phyloP scores from a whole-genome alignment of 2,113 vertebrate species.

The Gavia stellata region DNA sequence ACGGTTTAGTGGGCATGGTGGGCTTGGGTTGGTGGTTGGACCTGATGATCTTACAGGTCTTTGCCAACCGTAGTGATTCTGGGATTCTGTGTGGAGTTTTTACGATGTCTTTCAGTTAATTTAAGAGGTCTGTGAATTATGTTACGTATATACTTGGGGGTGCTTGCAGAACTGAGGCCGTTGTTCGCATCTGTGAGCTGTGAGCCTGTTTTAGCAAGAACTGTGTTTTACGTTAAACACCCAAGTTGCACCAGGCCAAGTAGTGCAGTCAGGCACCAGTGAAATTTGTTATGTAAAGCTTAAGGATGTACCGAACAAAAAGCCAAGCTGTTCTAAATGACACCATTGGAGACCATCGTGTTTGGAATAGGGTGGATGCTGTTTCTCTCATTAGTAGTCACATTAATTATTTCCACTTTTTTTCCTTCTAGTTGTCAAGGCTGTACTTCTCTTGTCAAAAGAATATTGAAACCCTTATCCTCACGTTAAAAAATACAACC shows the following conservation, averaged over 20 bases:
- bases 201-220: neutral
- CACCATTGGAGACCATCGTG: fast-evolving
- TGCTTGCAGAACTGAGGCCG: fast-evolving
- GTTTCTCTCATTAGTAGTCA: neutral
- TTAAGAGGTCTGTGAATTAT: neutral
- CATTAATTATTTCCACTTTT: neutral
- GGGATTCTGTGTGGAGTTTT: too few relatives aligned
- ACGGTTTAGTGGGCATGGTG: too few relatives aligned
- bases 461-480: neutral
- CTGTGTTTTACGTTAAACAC: neutral
- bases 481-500: neutral
- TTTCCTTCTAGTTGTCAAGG: neutral
- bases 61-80: too few relatives aligned
- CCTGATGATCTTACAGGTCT: too few relatives aligned
- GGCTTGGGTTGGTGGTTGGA: too few relatives aligned
- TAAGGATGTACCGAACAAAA: neutral
- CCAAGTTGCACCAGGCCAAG: neutral
- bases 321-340: neutral
- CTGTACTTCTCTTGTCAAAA: neutral
- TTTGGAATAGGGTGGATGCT: neutral
- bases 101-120: neutral
- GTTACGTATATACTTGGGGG: neutral
- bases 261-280: neutral
- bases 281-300: neutral
- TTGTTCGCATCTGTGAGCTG: neutral